Percentiles rank a stretch among this genome's conserved stretches.
phyloP scores from a whole-genome alignment of 2,113 vertebrate species.

The Hippocampus comes region DNA sequence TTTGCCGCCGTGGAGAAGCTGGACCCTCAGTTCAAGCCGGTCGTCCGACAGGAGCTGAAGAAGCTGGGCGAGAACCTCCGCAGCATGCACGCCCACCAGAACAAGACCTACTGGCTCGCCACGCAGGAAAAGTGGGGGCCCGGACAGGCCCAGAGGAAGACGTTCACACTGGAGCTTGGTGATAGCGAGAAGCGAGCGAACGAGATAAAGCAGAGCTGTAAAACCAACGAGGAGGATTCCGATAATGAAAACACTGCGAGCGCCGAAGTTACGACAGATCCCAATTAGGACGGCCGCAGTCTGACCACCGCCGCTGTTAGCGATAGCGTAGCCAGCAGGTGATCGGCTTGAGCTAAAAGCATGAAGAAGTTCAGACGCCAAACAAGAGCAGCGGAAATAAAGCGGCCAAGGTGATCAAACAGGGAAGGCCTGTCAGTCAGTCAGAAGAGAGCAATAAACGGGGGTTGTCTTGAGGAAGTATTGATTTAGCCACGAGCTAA shows the following conservation, averaged over 20 bases:
- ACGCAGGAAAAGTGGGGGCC: conserved; percentile 60
- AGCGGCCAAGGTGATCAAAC: background rate
- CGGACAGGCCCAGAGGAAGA: conserved; percentile 22
- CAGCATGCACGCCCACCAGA: conserved; percentile 59
- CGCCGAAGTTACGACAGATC: background rate
- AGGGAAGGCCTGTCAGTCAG: background rate
- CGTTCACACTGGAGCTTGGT: background rate
- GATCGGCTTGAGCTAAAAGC: conserved; percentile 43
- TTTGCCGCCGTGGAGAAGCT: conserved; percentile 70
- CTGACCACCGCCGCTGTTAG: conserved; percentile 17
- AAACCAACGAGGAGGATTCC: conserved; percentile 34
- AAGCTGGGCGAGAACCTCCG: conserved; percentile 73
- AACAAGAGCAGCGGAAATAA: conserved; percentile 20
- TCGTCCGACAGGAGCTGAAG: conserved; percentile 73
- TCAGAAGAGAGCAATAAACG: background rate
- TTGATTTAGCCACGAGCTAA: conserved; percentile 23
- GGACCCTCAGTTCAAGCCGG: conserved; percentile 69
- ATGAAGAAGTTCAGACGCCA: conserved; percentile 53
- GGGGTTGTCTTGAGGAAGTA: conserved; percentile 9
- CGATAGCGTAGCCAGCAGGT: conserved; percentile 49
- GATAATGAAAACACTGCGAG: conserved; percentile 38
- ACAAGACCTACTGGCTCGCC: conserved; percentile 75
- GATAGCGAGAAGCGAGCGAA: conserved; percentile 5
- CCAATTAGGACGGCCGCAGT: conserved; percentile 42
- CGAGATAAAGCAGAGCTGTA: conserved; percentile 22